These are phyloP conservation scores for Lepus oiostolus DNA, from an alignment of 2,797 vertebrate species.

Conservation along the genomic window DNA sequence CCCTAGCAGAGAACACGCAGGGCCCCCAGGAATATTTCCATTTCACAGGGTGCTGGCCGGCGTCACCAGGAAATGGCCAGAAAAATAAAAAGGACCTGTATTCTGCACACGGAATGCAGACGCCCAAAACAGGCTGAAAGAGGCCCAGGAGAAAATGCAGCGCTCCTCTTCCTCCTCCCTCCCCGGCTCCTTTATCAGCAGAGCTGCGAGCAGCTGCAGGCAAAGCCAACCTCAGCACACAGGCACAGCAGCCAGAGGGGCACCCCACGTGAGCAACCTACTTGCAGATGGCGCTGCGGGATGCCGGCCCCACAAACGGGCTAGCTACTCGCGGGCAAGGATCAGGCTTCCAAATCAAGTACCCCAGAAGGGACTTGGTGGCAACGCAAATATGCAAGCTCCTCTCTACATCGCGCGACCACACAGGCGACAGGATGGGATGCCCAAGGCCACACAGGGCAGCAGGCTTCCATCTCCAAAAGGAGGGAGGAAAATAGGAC, in stretches of 20 bases:
- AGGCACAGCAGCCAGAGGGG: rapidly evolving
- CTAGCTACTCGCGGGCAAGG: not conserved
- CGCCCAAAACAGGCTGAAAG: not conserved
- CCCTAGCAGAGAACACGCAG: not conserved
- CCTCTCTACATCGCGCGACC: not conserved
- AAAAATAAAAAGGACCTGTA: not conserved
- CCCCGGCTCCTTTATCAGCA: not conserved
- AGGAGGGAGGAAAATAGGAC: not conserved
- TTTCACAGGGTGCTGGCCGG: not conserved
- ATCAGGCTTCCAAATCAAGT: conserved; percentile 40
- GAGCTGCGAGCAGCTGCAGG: not conserved
- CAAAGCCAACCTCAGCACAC: not conserved
- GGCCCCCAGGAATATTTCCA: not conserved
- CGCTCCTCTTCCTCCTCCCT: not conserved
- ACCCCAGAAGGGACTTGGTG: not conserved
- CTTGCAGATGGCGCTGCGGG: not conserved
- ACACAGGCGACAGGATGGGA: not conserved
- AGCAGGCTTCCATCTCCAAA: not conserved
- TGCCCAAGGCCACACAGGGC: not conserved
- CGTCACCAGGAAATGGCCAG: not conserved
- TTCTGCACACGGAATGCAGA: not conserved
- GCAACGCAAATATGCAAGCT: not conserved
- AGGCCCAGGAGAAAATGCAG: not conserved
- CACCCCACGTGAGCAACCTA: not conserved
- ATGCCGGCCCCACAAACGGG: not conserved